Evolutionary conservation across 2,888 invertebrate species (phyloP), one percentile per base, ranked within the genome.

Genomic region (Eupithecia exiguata): DNA sequence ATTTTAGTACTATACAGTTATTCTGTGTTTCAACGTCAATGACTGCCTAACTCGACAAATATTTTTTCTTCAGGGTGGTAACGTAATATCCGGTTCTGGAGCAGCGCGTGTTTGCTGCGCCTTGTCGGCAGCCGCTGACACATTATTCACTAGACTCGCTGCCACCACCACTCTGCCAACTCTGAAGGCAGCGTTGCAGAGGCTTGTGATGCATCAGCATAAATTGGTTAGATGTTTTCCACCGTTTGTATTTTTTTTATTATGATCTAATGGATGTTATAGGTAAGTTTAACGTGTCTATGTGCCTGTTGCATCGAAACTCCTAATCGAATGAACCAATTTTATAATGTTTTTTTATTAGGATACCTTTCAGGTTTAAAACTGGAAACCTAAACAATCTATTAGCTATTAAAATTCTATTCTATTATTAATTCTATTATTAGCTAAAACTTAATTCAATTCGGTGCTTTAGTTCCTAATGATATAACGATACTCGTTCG

Each of bases 41-140:
- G 21, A 1, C 12, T 21, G 4, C 10, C n/a, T 49, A 9, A n/a
- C n/a, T n/a, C 12, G 40, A 12, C 1, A 68, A 63, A 43, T 18
- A n/a, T 68, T 21, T n/a, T 30, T 58, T 61, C 40, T 70, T 16
- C 71, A 94, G 91, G 89, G 92, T 10, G 95, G 95, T 0, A 91
- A 91, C 58, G 95, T 97, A 16, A 94, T 97, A 71, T 95, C 96
- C 0, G 97, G 97, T 3, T 96, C 97, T 7, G 97, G 98, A 72
- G 97, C 98, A 0, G 97, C 98, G 0, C 97, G 98, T 85, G 98
- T 98, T 0, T 96, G 99, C 73, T 98, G 98, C 89, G 97, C 98
- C 0, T 91, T 99, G 14, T 97, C 98, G 0, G 97, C 98, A 76
- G 97, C 98, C 84, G 98, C 98, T 0, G 99, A 99, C 87, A 96